Evolutionary conservation across 2,797 vertebrate species (phyloP).

Genomic region (Bovichtus diacanthus): DNA sequence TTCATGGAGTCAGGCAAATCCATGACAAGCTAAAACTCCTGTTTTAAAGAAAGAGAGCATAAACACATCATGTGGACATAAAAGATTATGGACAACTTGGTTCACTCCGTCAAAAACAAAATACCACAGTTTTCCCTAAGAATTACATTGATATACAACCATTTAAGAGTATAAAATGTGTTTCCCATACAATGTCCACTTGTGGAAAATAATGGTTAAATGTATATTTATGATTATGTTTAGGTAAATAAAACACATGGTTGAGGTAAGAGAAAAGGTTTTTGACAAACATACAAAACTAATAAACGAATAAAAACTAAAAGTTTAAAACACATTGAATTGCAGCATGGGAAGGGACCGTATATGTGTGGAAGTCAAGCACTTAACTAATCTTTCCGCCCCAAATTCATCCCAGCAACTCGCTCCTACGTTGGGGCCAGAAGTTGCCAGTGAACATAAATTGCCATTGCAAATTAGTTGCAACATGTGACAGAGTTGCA

Average conservation of each 20-base stretch:
- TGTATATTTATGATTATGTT: neutral
- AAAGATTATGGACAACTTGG: neutral
- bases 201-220: neutral
- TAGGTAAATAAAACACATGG: neutral
- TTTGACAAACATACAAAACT: constrained; percentile 7
- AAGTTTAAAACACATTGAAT: constrained; percentile 13
- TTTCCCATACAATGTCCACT: neutral
- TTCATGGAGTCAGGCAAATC: constrained; percentile 14
- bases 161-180: neutral
- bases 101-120: neutral
- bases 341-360: neutral
- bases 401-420: neutral
- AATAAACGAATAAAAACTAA: too few relatives aligned
- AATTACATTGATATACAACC: neutral
- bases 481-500: constrained; percentile 4
- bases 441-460: neutral
- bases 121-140: neutral
- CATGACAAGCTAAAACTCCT: constrained; percentile 2
- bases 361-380: neutral
- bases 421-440: neutral
- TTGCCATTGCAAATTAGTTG: constrained; percentile 1
- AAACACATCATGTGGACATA: constrained; percentile 8
- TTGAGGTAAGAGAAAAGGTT: neutral
- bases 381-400: neutral
- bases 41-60: constrained; percentile 3